Evolutionary conservation across 2,888 invertebrate species (phyloP), one percentile per base, ranked within the genome.

Genomic region (Thecocarcelia acutangulata): DNA sequence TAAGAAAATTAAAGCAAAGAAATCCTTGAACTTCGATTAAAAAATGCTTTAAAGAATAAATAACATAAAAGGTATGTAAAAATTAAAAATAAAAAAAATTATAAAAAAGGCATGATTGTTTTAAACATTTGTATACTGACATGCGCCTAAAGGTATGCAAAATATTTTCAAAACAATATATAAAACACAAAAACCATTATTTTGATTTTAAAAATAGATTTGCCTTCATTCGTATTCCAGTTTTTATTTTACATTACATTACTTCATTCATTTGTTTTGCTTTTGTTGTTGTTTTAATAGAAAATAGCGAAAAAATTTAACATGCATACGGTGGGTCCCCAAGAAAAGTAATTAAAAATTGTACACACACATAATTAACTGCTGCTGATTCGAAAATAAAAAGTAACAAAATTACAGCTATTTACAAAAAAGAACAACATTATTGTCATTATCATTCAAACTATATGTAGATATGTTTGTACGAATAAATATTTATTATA

Each of bases 311-410:
- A 52, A 79, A 66, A 70, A 46, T 28, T 74, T 78, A 75, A 75
- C 82, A 82, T 82, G 82, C 82, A 82, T 59, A 78, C 82, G 54
- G 70, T 78, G 78, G 82, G 74, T 78, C 82, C 82, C 82, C 78
- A 78, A 75, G 70, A 70, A 77, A 69, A 56, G 73, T 50, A 82
- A 66, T 69, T 69, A 40, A 63, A 56, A 58, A 76, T 13, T 52
- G 37, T 76, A 76, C 61, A 68, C 68, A 76, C 76, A 76, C 69
- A 76, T 54, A 83, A 74, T 17, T 42, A 83, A 74, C 70, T 69
- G 61, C 15, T 66, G 74, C 44, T 52, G 54, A 75, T 70, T 42
- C 69, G 54, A 52, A 68, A 69, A 70, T 46, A 81, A 66, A 78
- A 66, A 33, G 24, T 56, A 66, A 80, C 52, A 80, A 66, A 66